phyloP scores from a whole-genome alignment of 2,113 vertebrate species.

The Etia nguti region DNA sequence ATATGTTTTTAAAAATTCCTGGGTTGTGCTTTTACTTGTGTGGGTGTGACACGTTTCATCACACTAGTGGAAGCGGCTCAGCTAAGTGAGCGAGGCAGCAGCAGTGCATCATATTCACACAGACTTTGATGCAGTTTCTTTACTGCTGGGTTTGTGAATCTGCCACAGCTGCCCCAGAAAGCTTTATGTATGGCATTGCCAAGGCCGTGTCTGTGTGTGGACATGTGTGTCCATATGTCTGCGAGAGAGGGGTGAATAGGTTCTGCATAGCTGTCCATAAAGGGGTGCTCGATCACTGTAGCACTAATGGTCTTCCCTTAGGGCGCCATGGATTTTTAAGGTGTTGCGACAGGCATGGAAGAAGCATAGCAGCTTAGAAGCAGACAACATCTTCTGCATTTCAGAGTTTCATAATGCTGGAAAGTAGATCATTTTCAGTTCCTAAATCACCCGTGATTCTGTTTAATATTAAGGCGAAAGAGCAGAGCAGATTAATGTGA shows the following conservation, averaged over 20 bases:
- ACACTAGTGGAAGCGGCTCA: slow-evolving; percentile 1
- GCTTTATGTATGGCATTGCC: slow-evolving; percentile 39
- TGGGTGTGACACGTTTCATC: slow-evolving; percentile 25
- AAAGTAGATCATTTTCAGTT: neutral
- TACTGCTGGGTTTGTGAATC: slow-evolving; percentile 53
- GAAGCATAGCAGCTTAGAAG: neutral
- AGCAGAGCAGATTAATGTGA: neutral
- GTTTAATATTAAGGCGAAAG: neutral
- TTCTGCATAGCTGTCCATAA: slow-evolving; percentile 30
- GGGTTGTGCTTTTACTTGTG: neutral
- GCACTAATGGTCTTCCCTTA: slow-evolving; percentile 39
- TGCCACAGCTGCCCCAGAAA: slow-evolving; percentile 26
- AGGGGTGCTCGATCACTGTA: slow-evolving; percentile 41
- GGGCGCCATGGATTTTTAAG: slow-evolving; percentile 41
- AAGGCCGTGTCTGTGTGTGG: slow-evolving; percentile 1
- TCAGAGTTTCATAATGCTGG: neutral
- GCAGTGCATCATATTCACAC: slow-evolving; percentile 16
- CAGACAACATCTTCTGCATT: neutral
- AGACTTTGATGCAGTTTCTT: slow-evolving; percentile 52
- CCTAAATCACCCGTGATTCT: neutral
- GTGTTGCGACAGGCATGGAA: neutral
- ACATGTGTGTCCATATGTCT: neutral
- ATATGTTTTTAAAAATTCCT: neutral
- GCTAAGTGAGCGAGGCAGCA: slow-evolving; percentile 8
- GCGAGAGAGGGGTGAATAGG: slow-evolving; percentile 9